These are phyloP conservation scores for Oreochromis grahami DNA, from an alignment of 2,797 vertebrate genomes.

Conservation along the genomic window DNA sequence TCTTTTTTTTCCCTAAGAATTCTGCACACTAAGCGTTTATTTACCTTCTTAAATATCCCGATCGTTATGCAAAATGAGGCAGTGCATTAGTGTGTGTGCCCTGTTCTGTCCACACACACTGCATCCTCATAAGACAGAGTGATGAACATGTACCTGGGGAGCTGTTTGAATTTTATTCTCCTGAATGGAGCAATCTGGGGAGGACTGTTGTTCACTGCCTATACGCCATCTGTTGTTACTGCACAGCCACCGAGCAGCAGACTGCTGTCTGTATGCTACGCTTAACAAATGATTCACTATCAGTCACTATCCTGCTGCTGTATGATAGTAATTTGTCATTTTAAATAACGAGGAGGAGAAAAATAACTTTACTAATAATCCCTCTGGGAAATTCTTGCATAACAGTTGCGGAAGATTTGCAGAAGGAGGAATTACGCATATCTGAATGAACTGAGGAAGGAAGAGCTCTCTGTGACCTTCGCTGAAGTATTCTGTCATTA, in stretches of 20 bases:
- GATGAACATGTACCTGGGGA: slow-evolving; percentile 56
- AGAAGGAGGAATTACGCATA: not conserved
- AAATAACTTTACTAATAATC: not conserved
- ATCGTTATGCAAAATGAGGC: not conserved
- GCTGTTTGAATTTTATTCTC: slow-evolving; percentile 47
- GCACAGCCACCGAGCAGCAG: slow-evolving; percentile 22
- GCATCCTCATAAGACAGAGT: slow-evolving; percentile 36
- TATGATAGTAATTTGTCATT: not conserved
- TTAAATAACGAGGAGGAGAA: not conserved
- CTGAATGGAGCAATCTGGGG: slow-evolving; percentile 46
- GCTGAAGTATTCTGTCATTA: not conserved
- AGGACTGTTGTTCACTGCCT: slow-evolving; percentile 42
- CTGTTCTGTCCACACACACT: not conserved
- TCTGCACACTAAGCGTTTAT: not conserved
- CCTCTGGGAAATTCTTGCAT: not conserved
- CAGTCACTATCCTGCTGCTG: slow-evolving; percentile 6
- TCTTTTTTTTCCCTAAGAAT: not conserved
- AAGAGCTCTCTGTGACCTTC: not conserved
- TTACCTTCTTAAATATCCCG: not conserved
- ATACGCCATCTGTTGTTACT: slow-evolving; percentile 42
- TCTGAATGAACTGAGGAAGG: not conserved
- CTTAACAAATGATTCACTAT: slow-evolving; percentile 43
- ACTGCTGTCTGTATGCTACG: slow-evolving; percentile 17
- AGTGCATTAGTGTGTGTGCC: slow-evolving; percentile 19
- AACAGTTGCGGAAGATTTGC: not conserved